phyloP scores from a whole-genome alignment of 2,888 invertebrate species.

The Sipha maydis region DNA sequence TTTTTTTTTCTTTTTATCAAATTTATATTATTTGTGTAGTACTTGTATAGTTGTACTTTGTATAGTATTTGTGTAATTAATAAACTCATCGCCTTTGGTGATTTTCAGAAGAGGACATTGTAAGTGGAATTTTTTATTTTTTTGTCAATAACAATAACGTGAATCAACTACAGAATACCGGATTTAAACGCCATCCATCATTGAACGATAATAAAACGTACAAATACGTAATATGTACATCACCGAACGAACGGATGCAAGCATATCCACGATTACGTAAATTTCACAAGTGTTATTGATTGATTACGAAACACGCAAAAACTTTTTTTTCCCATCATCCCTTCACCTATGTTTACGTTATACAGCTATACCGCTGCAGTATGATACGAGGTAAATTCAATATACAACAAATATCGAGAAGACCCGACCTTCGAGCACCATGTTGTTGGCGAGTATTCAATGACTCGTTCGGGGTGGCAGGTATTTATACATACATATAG shows the following conservation, averaged over 20 bases:
- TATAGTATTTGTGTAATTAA: too few species aligned
- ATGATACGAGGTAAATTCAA: neutral
- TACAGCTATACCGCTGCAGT: neutral
- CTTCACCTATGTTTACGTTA: neutral
- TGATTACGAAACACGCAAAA: neutral
- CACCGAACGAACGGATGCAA: neutral
- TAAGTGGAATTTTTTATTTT: neutral
- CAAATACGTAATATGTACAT: neutral
- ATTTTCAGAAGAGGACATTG: neutral
- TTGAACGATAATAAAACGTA: slow-evolving; percentile 15
- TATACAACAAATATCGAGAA: neutral
- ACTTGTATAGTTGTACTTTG: too few species aligned
- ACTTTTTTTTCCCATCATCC: neutral
- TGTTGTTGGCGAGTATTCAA: neutral
- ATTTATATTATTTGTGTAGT: neutral
- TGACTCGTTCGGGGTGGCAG: slow-evolving; percentile 13
- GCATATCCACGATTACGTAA: neutral
- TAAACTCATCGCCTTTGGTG: neutral
- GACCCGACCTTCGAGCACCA: neutral
- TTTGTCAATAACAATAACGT: slow-evolving; percentile 11
- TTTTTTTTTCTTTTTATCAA: neutral
- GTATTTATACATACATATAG: neutral
- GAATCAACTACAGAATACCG: neutral
- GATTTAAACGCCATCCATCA: slow-evolving; percentile 35
- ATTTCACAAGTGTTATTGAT: slow-evolving; percentile 25